A percentile compares a stretch with the other conserved stretches of the same genome.
Conservation (phyloP, 2,888 invertebrate genomes). For the Acrocera orbiculus region DNA sequence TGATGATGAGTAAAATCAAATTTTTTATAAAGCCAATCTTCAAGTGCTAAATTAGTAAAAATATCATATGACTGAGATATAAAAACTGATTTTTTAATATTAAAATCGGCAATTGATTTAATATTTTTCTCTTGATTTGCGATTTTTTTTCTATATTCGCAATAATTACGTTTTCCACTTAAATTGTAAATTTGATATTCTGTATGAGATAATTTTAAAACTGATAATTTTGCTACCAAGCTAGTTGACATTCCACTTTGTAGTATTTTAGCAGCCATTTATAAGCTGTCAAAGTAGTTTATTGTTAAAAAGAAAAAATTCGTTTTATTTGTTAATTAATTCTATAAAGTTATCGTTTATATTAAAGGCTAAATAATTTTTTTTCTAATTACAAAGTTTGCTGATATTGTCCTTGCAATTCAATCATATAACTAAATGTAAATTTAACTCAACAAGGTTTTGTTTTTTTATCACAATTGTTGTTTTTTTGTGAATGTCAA, state of each 20-base stretch:
- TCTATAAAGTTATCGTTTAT: no score
- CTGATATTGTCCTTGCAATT: not conserved
- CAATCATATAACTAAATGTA: no score
- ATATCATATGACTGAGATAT: conserved; percentile 85
- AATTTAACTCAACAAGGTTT: no score
- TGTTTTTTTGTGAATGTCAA: no score
- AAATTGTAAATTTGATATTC: not conserved
- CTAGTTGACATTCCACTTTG: conserved; percentile 5
- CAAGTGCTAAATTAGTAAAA: conserved; percentile 83
- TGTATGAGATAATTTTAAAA: not conserved
- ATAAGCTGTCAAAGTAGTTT: not conserved
- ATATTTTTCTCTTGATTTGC: not conserved
- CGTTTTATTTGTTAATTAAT: no score
- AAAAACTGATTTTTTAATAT: conserved; percentile 69
- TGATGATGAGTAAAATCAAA: conserved; percentile 68
- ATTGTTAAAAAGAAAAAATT: no score
- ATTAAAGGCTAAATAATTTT: not conserved
- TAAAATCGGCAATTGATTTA: conserved; percentile 23
- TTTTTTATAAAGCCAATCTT: conserved; percentile 89
- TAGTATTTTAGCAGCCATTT: conserved; percentile 9
- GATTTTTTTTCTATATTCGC: not conserved
- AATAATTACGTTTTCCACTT: not conserved
- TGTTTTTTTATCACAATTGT: no score
- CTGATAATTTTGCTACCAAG: conserved; percentile 5
- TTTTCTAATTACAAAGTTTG: not conserved